These are phyloP conservation scores for Mizuhopecten yessoensis DNA, from an alignment of 1,140 invertebrate genomes.

Conservation along the genomic window DNA sequence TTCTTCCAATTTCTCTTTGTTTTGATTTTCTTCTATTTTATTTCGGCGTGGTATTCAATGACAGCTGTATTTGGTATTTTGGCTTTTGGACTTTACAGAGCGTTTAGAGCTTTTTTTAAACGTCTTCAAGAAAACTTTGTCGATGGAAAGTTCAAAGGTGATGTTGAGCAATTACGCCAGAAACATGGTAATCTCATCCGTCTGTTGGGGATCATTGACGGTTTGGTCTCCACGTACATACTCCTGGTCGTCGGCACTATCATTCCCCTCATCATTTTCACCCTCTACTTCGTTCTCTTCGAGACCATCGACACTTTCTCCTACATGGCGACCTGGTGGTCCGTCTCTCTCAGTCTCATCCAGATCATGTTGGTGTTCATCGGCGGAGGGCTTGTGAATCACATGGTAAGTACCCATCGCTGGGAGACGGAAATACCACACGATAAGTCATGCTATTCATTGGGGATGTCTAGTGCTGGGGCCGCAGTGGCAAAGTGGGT, in stretches of 20 bases:
- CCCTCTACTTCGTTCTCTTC: slow-evolving; percentile 62
- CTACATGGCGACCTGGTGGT: slow-evolving; percentile 62
- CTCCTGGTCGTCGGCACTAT: slow-evolving; percentile 57
- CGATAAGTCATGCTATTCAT: no score
- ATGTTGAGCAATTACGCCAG: slow-evolving; percentile 51
- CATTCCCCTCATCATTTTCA: slow-evolving; percentile 62
- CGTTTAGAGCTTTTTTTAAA: slow-evolving; percentile 52
- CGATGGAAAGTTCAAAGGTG: slow-evolving; percentile 57
- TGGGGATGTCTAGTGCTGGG: no score
- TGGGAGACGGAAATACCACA: no score
- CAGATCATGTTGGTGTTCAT: slow-evolving; percentile 60
- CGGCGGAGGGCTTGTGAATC: slow-evolving; percentile 59
- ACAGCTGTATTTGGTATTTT: slow-evolving; percentile 53
- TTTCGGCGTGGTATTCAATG: slow-evolving; percentile 58
- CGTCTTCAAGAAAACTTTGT: slow-evolving; percentile 47
- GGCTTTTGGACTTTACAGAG: slow-evolving; percentile 40
- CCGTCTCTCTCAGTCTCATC: slow-evolving; percentile 55
- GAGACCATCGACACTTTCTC: slow-evolving; percentile 56
- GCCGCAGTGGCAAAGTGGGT: no score
- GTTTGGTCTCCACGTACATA: slow-evolving; percentile 57
- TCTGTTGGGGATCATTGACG: slow-evolving; percentile 50
- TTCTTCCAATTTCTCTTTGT: background rate
- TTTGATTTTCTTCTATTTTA: slow-evolving; percentile 58
- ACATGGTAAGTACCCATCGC: slow-evolving; percentile 62
- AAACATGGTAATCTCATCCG: slow-evolving; percentile 47